These are phyloP conservation scores for Platalea minor DNA, from an alignment of 2,797 vertebrate species.

Conservation along the genomic window DNA sequence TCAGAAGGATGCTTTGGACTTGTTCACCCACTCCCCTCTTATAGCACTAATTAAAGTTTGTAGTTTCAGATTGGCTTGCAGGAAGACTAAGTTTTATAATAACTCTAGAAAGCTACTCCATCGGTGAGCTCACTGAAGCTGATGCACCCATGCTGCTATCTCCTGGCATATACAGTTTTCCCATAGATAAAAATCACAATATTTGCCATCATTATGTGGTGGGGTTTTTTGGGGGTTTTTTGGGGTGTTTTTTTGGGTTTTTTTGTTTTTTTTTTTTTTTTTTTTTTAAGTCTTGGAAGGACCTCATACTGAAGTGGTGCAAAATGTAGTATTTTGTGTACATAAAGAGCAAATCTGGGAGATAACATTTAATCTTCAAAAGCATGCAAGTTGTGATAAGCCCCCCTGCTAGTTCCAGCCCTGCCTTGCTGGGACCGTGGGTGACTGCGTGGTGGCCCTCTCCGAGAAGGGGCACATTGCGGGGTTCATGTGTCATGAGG, in stretches of 20 bases:
- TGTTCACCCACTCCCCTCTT: not conserved
- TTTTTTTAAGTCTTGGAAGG: not conserved
- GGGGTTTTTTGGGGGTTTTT: not conserved
- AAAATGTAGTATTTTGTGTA: not conserved
- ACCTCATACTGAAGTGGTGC: fast-evolving
- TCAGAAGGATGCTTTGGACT: not conserved
- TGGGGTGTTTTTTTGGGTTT: too few relatives aligned
- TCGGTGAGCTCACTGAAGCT: not conserved
- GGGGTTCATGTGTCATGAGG: fast-evolving
- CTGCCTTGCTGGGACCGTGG: fast-evolving
- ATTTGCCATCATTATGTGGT: fast-evolving
- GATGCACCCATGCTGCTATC: not conserved
- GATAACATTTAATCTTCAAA: fast-evolving
- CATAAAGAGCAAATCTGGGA: not conserved
- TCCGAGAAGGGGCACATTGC: fast-evolving
- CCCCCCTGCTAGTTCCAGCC: not conserved
- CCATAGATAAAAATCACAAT: not conserved
- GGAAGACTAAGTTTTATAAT: not conserved
- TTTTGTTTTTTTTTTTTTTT: too few relatives aligned
- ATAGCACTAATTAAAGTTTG: not conserved
- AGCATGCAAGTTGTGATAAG: not conserved
- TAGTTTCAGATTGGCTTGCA: not conserved
- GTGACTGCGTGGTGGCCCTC: fast-evolving
- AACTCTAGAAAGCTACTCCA: not conserved
- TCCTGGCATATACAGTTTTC: not conserved